A percentile compares a stretch with the other conserved stretches of the same genome.
phyloP scores from a whole-genome alignment of 2,113 vertebrate species.

The Rhinopomastus cyanomelas region DNA sequence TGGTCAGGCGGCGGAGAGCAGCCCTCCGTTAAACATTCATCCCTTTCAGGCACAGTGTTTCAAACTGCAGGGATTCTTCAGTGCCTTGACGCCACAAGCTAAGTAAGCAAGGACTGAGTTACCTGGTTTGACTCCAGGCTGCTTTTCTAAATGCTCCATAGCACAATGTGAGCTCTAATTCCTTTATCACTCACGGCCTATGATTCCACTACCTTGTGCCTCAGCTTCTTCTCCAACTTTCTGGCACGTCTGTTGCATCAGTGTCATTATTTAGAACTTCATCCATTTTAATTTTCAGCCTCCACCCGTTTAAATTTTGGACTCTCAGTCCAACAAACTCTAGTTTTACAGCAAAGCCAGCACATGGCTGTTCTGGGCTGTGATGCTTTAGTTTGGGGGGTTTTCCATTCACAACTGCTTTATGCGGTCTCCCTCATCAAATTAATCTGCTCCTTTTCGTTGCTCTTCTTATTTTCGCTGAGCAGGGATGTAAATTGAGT shows the following conservation, averaged over 20 bases:
- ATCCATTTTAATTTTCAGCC: background rate
- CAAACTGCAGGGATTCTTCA: rapidly evolving
- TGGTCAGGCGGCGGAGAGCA: background rate
- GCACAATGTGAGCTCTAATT: background rate
- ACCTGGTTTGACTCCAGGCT: background rate
- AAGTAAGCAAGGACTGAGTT: slow-evolving; percentile 4
- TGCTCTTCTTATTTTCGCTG: background rate
- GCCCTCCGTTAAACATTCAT: background rate
- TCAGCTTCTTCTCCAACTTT: background rate
- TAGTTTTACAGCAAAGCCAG: background rate
- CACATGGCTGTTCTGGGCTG: background rate
- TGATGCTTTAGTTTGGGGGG: background rate
- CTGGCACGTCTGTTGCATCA: background rate
- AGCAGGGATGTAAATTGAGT: background rate
- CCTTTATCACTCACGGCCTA: background rate
- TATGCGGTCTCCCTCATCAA: background rate
- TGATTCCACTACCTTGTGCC: background rate
- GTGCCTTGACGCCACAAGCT: background rate
- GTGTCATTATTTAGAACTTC: background rate
- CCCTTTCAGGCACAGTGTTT: background rate
- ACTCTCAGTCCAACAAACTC: too few species aligned
- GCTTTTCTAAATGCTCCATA: background rate
- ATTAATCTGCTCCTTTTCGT: background rate
- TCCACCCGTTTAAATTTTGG: background rate
- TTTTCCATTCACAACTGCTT: background rate